Percentiles rank a stretch among this genome's conserved stretches.
Evolutionary conservation across 2,888 invertebrate genomes (phyloP).

Genomic region (Drosophila seclusa): DNA sequence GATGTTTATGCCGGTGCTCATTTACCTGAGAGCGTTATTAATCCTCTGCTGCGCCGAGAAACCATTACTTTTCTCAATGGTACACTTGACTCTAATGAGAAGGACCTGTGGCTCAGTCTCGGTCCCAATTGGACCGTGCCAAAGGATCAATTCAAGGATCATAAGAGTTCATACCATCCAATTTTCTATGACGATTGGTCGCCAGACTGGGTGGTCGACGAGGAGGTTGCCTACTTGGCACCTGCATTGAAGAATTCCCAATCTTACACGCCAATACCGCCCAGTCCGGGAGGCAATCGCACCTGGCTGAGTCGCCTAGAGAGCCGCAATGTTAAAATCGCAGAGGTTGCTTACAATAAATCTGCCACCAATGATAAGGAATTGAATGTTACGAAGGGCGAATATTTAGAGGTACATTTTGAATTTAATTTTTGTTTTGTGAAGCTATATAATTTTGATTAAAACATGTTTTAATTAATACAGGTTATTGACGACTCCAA

Average conservation of each 20-base stretch:
- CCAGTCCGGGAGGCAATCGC: constrained; percentile 77
- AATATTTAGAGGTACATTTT: constrained; percentile 94
- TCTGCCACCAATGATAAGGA: constrained; percentile 99
- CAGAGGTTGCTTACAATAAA: constrained; percentile 96
- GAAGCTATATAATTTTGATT: background rate
- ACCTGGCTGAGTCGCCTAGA: constrained; percentile 90
- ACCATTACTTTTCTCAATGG: constrained; percentile 96
- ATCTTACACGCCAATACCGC: constrained; percentile 40
- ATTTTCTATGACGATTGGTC: constrained; percentile 99
- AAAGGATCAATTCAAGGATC: constrained; percentile 96
- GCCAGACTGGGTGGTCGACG: constrained; percentile 93
- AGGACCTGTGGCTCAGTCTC: constrained; percentile 97
- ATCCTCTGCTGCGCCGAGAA: constrained; percentile 95
- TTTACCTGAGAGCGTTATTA: constrained; percentile 93
- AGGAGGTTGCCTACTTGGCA: constrained; percentile 87
- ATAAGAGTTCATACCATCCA: constrained; percentile 96
- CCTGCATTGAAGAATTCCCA: constrained; percentile 78
- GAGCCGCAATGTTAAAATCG: constrained; percentile 90
- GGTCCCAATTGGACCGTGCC: constrained; percentile 98
- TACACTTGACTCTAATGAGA: constrained; percentile 97
- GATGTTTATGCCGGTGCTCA: constrained; percentile 93
- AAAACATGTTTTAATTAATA: background rate
- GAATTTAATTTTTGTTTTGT: background rate
- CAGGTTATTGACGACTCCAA: constrained; percentile 97
- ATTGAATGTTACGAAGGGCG: constrained; percentile 96